Evolutionary conservation across 2,888 invertebrate genomes (phyloP).

Genomic region (Eurois occulta): DNA sequence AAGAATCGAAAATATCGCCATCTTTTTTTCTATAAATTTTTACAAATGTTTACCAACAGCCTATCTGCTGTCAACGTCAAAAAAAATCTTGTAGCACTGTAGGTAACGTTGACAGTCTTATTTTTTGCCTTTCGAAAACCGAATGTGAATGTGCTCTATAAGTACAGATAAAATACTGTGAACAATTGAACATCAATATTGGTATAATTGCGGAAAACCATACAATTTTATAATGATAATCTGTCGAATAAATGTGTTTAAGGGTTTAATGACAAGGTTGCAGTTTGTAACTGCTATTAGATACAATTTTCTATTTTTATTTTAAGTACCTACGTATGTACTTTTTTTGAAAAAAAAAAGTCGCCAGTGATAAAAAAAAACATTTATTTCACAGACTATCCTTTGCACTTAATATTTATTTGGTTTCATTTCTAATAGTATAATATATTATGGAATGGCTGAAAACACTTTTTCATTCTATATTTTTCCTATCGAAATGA

Average conservation of each 20-base stretch:
- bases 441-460: slow-evolving; percentile 59
- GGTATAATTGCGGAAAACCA: slow-evolving; percentile 36
- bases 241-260: slow-evolving; percentile 34
- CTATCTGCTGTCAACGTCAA: neutral
- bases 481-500: slow-evolving; percentile 10
- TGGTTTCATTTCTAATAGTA: slow-evolving; percentile 52
- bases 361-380: neutral
- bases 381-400: slow-evolving; percentile 37
- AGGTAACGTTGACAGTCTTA: neutral
- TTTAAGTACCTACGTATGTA: neutral
- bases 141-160: slow-evolving; percentile 19
- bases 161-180: slow-evolving; percentile 63
- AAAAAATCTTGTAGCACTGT: neutral
- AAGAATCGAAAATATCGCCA: neutral
- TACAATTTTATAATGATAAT: slow-evolving; percentile 2
- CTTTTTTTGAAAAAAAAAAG: neutral
- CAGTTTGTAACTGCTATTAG: neutral
- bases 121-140: slow-evolving; percentile 2
- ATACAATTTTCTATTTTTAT: neutral
- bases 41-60: neutral
- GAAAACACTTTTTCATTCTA: slow-evolving; percentile 30
- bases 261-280: neutral
- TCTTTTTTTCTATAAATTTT: neutral
- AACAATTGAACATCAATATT: slow-evolving; percentile 66
- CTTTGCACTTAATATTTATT: slow-evolving; percentile 48